phyloP scores from a whole-genome alignment of 2,113 vertebrate genomes.

The Gasterosteus nipponicus region DNA sequence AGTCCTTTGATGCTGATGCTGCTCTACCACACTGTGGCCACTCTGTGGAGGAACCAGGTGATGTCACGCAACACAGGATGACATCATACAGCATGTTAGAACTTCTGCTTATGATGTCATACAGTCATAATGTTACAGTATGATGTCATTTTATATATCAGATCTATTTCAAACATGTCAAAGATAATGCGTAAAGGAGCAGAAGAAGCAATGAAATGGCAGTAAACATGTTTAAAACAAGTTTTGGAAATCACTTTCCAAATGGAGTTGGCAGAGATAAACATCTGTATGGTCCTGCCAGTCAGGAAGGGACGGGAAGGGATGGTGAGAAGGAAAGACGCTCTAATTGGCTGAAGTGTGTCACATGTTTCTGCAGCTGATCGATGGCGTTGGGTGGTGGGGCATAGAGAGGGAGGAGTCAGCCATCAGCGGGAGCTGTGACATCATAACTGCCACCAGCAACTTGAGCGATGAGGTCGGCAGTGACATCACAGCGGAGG shows the following conservation, averaged over 20 bases:
- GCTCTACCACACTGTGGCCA: conserved; percentile 91
- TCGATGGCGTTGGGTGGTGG: neutral
- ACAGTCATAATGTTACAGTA: no score
- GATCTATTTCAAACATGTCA: no score
- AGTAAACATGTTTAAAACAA: no score
- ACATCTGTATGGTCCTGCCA: no score
- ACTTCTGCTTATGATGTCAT: no score
- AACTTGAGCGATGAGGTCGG: conserved; percentile 65
- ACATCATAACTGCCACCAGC: conserved; percentile 69
- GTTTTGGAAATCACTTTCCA: no score
- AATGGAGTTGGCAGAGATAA: no score
- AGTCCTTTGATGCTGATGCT: conserved; percentile 90
- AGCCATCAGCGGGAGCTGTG: conserved; percentile 8
- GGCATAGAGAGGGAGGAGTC: conserved; percentile 72
- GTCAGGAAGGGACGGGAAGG: no score
- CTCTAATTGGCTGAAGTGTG: neutral
- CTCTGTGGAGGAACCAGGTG: conserved; percentile 72
- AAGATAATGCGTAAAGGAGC: no score
- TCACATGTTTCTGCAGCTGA: conserved; percentile 33
- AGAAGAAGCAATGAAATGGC: no score
- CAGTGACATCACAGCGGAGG: conserved; percentile 77
- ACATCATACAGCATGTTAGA: no score
- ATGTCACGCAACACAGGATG: neutral
- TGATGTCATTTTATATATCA: neutral
- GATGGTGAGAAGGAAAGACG: no score